Conservation (phyloP, 2,888 invertebrate genomes). For the Mylabris sibirica region DNA sequence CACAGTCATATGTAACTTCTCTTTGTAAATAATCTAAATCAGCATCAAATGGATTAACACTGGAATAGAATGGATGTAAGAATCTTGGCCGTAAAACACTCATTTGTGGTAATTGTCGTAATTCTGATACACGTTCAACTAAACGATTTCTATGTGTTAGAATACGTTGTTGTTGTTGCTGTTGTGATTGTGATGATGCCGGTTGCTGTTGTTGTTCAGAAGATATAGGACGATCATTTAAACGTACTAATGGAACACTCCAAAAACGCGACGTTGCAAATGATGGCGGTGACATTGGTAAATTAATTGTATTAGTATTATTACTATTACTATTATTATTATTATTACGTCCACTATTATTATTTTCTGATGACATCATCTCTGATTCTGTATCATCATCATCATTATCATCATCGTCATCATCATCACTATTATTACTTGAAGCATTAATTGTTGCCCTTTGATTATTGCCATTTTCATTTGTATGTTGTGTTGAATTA, state of each 20-base stretch:
- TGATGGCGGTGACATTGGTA: constrained; percentile 45
- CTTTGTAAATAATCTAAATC: constrained; percentile 58
- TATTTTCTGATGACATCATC: constrained; percentile 14
- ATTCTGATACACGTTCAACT: constrained; percentile 52
- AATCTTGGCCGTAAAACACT: constrained; percentile 58
- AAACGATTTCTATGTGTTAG: constrained; percentile 47
- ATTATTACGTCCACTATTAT: background rate
- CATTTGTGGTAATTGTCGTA: constrained; percentile 44
- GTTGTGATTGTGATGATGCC: constrained; percentile 16
- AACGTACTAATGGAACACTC: constrained; percentile 62
- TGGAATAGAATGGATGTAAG: constrained; percentile 63
- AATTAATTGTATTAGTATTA: constrained; percentile 16
- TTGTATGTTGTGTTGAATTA: constrained; percentile 3
- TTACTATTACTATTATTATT: constrained; percentile 14
- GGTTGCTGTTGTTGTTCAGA: constrained; percentile 47
- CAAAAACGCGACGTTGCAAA: constrained; percentile 44
- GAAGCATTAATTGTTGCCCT: background rate
- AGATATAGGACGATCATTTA: constrained; percentile 67
- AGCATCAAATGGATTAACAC: constrained; percentile 57
- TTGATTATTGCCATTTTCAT: constrained; percentile 7
- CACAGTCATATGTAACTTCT: constrained; percentile 57
- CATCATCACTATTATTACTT: background rate
- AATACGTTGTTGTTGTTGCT: constrained; percentile 38
- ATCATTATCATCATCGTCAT: constrained; percentile 37
- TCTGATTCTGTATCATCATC: constrained; percentile 40